A percentile compares a stretch with the other conserved stretches of the same genome.
These are phyloP conservation scores for Thamnophis elegans DNA, from an alignment of 2,797 vertebrate genomes.

Conservation along the genomic window DNA sequence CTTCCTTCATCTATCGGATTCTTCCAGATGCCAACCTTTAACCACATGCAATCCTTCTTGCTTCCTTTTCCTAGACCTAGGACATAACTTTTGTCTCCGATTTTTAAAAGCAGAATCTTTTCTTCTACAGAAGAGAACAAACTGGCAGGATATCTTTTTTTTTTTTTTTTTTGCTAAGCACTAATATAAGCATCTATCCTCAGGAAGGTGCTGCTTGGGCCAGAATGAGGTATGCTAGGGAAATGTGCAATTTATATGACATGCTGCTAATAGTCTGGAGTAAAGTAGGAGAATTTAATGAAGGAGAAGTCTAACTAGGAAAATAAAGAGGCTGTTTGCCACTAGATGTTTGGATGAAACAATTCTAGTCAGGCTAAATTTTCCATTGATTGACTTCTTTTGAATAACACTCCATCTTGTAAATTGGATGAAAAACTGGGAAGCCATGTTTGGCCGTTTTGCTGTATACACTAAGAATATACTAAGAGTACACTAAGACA, in stretches of 20 bases:
- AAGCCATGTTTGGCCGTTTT: neutral
- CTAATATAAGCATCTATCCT: neutral
- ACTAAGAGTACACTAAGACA: too few relatives aligned
- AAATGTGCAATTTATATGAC: neutral
- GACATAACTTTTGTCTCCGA: neutral
- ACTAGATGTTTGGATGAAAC: neutral
- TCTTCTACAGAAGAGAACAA: neutral
- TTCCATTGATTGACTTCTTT: neutral
- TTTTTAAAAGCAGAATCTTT: neutral
- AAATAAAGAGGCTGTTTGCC: neutral
- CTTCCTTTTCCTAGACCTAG: neutral
- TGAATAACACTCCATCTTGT: neutral
- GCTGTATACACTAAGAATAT: neutral
- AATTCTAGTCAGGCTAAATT: neutral
- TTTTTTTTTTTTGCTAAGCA: neutral
- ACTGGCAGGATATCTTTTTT: neutral
- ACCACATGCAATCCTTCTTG: neutral
- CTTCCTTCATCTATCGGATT: neutral
- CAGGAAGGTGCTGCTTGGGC: neutral
- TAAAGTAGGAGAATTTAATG: neutral
- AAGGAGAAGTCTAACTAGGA: neutral
- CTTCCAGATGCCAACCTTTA: neutral
- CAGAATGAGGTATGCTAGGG: neutral
- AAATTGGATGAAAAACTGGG: neutral
- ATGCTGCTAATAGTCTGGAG: neutral